Evolutionary conservation across 2,113 vertebrate species (phyloP).

Genomic region (Lampris incognitus): DNA sequence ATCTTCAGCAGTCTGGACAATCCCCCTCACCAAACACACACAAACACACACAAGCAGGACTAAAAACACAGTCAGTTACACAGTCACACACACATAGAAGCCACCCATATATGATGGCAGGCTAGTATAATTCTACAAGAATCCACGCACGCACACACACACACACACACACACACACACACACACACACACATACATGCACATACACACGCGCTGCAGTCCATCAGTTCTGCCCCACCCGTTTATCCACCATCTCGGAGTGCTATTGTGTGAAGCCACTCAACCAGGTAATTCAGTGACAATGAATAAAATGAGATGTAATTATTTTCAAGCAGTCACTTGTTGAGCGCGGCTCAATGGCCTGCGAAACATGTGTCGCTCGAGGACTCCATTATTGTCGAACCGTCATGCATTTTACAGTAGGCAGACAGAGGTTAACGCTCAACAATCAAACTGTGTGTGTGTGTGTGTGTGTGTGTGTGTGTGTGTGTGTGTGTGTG

Average conservation of each 20-base stretch:
- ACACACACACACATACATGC: conserved; percentile 5
- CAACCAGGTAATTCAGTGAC: conserved; percentile 76
- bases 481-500: conserved; percentile 35
- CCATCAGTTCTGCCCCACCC: conserved; percentile 39
- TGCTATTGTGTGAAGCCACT: conserved; percentile 65
- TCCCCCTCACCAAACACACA: conserved; percentile 24
- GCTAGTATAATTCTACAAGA: too few relatives aligned
- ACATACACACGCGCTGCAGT: neutral
- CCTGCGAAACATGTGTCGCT: conserved; percentile 65
- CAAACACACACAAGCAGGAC: conserved; percentile 2
- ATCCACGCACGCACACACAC: neutral
- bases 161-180: conserved; percentile 23
- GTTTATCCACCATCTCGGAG: conserved; percentile 51
- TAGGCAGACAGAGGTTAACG: conserved; percentile 64
- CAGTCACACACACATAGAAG: conserved; percentile 7
- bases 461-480: conserved; percentile 23
- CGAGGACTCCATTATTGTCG: conserved; percentile 61
- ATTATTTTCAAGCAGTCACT: conserved; percentile 77
- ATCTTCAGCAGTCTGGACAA: conserved; percentile 52
- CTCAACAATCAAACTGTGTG: conserved; percentile 52
- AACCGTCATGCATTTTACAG: conserved; percentile 52
- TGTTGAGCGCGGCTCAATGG: conserved; percentile 69
- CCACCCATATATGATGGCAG: neutral
- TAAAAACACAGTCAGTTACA: neutral
- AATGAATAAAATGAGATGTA: conserved; percentile 77